Conservation (phyloP, 2,113 vertebrate genomes). For the Conger conger region DNA sequence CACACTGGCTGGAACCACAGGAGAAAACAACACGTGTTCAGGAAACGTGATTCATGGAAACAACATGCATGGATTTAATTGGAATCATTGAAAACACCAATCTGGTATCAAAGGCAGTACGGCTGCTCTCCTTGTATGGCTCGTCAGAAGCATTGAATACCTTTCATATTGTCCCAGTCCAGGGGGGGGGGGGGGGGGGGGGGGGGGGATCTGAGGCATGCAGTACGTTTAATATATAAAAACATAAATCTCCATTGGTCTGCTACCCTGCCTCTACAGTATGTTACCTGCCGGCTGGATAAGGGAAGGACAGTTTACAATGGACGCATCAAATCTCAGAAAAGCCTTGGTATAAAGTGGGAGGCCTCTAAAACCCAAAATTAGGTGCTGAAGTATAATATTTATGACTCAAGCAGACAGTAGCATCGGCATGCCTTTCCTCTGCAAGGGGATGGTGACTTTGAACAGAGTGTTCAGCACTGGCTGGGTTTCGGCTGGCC, state of each 20-base stretch:
- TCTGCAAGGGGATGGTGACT: not conserved
- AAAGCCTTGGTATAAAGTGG: too few relatives aligned
- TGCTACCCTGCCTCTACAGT: too few relatives aligned
- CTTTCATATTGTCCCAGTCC: not conserved
- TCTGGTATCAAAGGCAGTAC: not conserved
- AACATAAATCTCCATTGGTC: not conserved
- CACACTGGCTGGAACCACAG: not conserved
- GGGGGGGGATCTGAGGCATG: not conserved
- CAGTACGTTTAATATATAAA: not conserved
- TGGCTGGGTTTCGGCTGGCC: not conserved
- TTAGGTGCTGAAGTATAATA: not conserved
- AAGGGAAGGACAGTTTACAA: too few relatives aligned
- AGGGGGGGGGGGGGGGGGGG: not conserved
- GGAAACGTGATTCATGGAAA: not conserved
- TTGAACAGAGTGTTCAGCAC: not conserved
- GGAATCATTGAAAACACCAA: not conserved
- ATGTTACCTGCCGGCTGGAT: too few relatives aligned
- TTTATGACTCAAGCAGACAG: not conserved
- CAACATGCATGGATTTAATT: not conserved
- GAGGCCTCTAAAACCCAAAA: too few relatives aligned
- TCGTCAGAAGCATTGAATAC: not conserved
- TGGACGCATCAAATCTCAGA: too few relatives aligned
- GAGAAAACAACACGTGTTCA: not conserved
- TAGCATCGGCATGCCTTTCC: not conserved
- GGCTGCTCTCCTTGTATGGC: not conserved